phyloP scores from a whole-genome alignment of 1,140 invertebrate species.

The Ceratina japonica region DNA sequence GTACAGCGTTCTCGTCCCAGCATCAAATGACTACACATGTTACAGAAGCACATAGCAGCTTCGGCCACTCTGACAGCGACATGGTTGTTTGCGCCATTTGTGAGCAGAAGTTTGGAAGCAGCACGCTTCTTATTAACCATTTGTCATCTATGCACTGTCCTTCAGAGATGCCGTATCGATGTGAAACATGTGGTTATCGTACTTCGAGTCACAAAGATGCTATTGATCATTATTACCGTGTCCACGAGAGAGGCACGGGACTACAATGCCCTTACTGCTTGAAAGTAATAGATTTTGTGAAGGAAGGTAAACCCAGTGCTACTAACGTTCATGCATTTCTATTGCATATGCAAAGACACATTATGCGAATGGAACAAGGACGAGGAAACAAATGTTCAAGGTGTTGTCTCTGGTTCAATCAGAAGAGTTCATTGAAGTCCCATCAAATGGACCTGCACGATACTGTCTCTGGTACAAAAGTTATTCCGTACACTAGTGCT shows the following conservation, averaged over 20 bases:
- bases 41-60: conserved; percentile 74
- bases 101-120: conserved; percentile 80
- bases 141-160: conserved; percentile 87
- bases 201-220: conserved; percentile 87
- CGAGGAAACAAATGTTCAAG: conserved; percentile 83
- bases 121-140: conserved; percentile 84
- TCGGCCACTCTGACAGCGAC: conserved; percentile 72
- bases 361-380: conserved; percentile 79
- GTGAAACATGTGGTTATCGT: conserved; percentile 86
- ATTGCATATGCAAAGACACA: conserved; percentile 77
- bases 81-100: conserved; percentile 85
- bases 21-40: conserved; percentile 75
- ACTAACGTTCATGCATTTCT: conserved; percentile 74
- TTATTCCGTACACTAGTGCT: conserved; percentile 73
- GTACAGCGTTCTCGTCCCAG: conserved; percentile 74
- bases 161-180: conserved; percentile 89
- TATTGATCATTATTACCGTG: conserved; percentile 86
- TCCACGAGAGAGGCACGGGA: conserved; percentile 82
- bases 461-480: conserved; percentile 62
- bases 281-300: conserved; percentile 79
- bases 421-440: conserved; percentile 80
- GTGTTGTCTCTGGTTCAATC: conserved; percentile 86
- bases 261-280: conserved; percentile 88
- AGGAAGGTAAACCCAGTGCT: conserved; percentile 65
- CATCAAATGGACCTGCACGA: conserved; percentile 75